Evolutionary conservation across 2,797 vertebrate genomes (phyloP), one percentile per base, ranked within the genome.

Genomic region (Lutra lutra): DNA sequence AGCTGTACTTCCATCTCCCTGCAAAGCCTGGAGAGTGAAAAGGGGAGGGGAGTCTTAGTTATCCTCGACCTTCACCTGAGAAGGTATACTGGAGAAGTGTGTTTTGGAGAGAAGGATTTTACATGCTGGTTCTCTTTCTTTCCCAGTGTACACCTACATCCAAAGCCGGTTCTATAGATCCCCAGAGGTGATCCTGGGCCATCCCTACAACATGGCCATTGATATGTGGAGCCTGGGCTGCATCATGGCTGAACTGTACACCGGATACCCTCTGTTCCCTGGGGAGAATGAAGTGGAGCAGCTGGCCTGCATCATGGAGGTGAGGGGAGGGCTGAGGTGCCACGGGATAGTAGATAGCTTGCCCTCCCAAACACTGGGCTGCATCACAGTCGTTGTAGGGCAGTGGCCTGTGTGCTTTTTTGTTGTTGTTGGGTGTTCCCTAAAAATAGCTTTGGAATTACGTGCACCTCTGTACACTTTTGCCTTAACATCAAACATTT

Each of bases 191-290:
- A 99, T 99, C 97, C 99, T 99, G 98, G 99, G 99, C 54, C 99
- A 99, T 78, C 99, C 99, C 29, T 99, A 99, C 96, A 99, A 99
- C 98, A 99, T 99, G 99, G 99, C 99, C 97, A 99, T 99, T 12
- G 99, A 99, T 96, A 99, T 99, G 99, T 99, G 99, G 99, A 99
- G 99, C 87, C 98, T 99, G 97, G 99, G 99, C 93, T 99, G 99
- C 98, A 99, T 99, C 98, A 98, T 99, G 95, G 99, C 99, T 0
- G 99, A 99, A 97, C 98, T 99, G 68, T 99, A 99, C 98, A 99
- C 99, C 0, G 99, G 99, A 79, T 99, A 98, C 95, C 99, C 99
- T 0, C 99, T 99, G 25, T 99, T 99, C 89, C 99, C 99, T 0
- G 99, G 99, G 78, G 99, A 99, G 98, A 99, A 99, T 7, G 99